Evolutionary conservation across 2,888 invertebrate species (phyloP).

Genomic region (Drosophila maculinotata): DNA sequence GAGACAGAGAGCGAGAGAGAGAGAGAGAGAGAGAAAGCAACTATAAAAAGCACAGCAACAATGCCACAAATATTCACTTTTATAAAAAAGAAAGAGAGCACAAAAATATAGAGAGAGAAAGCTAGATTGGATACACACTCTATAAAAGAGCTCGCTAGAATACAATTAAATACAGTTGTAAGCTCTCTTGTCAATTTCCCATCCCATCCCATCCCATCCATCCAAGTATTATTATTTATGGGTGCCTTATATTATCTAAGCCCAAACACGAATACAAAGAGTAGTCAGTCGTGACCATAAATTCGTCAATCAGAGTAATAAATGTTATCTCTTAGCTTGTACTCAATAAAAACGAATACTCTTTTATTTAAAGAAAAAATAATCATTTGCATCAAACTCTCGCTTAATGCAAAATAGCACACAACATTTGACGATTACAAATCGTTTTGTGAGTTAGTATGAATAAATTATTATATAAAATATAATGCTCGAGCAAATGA

Average conservation of each 20-base stretch:
- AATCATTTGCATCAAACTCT: slow-evolving; percentile 15
- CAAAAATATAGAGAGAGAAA: background rate
- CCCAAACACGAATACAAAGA: background rate
- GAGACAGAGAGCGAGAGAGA: background rate
- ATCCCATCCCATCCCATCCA: background rate
- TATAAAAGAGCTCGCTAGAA: background rate
- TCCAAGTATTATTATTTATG: slow-evolving; percentile 2
- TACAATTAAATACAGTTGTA: background rate
- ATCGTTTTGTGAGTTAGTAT: slow-evolving; percentile 46
- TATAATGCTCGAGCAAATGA: slow-evolving; percentile 6
- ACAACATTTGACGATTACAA: slow-evolving; percentile 44
- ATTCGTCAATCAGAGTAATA: background rate
- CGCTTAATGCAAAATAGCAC: slow-evolving; percentile 40
- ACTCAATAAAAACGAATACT: slow-evolving; percentile 68
- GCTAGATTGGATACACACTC: background rate
- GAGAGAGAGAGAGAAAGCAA: background rate
- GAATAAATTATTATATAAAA: slow-evolving; percentile 42
- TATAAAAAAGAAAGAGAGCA: background rate
- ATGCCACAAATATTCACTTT: background rate
- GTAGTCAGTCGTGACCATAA: background rate
- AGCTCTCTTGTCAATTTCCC: background rate
- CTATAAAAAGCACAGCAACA: background rate
- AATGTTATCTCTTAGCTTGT: slow-evolving; percentile 32
- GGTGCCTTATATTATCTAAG: background rate
- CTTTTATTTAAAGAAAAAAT: slow-evolving; percentile 49